Evolutionary conservation across 2,113 vertebrate species (phyloP).

Genomic region (Rhynchomys soricoides): DNA sequence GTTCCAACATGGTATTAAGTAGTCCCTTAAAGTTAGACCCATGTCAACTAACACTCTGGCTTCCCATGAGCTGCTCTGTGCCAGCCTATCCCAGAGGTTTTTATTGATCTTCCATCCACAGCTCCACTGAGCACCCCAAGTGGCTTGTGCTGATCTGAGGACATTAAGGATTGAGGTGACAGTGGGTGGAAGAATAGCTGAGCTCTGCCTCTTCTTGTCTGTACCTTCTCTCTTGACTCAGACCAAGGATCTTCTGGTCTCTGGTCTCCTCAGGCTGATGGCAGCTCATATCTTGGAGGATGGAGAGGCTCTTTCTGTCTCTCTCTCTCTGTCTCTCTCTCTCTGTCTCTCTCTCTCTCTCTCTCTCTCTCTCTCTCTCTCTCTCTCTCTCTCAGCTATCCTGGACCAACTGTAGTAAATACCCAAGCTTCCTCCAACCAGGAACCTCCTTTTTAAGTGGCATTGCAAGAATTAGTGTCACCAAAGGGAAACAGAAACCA

Average conservation of each 20-base stretch:
- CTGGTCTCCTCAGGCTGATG: background rate
- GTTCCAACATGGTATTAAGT: background rate
- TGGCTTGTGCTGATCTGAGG: background rate
- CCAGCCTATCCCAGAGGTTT: background rate
- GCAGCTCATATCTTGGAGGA: background rate
- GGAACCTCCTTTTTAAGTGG: rapidly evolving
- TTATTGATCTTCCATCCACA: background rate
- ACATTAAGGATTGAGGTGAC: background rate
- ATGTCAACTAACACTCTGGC: too few relatives aligned
- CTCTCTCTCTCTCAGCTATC: background rate
- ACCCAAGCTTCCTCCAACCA: background rate
- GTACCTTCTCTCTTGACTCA: rapidly evolving
- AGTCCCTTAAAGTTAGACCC: background rate
- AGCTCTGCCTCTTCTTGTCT: background rate
- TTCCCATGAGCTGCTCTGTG: rapidly evolving
- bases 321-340: background rate
- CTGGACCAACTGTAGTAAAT: background rate
- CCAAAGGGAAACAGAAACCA: background rate
- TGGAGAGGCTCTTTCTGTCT: too few relatives aligned
- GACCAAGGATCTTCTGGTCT: background rate
- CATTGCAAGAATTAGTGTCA: background rate
- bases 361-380: background rate
- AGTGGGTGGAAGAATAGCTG: background rate
- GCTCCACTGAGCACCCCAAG: background rate
- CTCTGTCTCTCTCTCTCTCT: background rate